phyloP scores from a whole-genome alignment of 1,140 invertebrate species.

The Caenorhabditis latens region DNA sequence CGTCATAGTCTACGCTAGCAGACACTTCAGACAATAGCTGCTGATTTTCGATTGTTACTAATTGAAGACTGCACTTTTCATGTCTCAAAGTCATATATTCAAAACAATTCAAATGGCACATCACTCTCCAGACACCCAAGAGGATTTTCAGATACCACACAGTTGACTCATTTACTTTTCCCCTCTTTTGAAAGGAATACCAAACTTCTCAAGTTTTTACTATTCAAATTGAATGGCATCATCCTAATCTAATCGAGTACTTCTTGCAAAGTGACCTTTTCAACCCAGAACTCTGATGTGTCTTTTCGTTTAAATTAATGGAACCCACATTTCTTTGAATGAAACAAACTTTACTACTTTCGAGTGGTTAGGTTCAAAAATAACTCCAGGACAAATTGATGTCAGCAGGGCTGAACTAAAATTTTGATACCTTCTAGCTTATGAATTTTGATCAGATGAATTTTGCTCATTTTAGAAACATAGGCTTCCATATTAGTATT shows the following conservation, averaged over 20 bases:
- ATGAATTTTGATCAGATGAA: not conserved
- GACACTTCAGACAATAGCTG: not conserved
- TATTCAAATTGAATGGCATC: constrained; percentile 12
- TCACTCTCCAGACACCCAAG: too few relatives aligned
- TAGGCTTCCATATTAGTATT: not conserved
- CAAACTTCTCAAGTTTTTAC: not conserved
- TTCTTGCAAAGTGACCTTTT: constrained; percentile 13
- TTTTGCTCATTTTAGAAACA: not conserved
- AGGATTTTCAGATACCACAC: too few relatives aligned
- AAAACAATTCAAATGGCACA: too few relatives aligned
- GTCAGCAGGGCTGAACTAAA: not conserved
- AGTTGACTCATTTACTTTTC: not conserved
- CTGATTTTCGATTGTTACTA: too few relatives aligned
- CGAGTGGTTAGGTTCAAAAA: not conserved
- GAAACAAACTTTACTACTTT: not conserved
- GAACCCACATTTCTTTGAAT: constrained; percentile 33
- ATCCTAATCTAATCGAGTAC: not conserved
- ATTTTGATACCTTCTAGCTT: not conserved
- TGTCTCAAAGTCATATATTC: too few relatives aligned
- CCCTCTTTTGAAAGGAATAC: not conserved
- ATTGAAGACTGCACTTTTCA: too few relatives aligned
- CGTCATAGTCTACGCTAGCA: not conserved
- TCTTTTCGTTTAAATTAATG: not conserved
- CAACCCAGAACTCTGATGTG: constrained; percentile 24
- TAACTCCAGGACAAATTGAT: not conserved